Conservation (phyloP, 37 sponge, comb jelly and placozoan genomes). For the Geodia barretti region DNA sequence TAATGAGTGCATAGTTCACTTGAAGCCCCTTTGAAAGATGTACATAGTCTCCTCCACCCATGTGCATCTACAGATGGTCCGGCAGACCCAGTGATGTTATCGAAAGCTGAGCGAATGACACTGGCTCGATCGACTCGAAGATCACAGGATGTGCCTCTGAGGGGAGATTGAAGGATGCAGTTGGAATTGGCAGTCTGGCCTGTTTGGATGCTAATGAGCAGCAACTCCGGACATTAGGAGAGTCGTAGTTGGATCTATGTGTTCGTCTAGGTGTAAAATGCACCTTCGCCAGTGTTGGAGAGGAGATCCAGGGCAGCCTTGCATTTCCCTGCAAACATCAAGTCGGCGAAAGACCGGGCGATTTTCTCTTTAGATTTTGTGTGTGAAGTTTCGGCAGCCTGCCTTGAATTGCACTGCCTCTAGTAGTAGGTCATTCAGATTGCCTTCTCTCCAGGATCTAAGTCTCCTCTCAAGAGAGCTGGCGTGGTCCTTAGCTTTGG, state of each 20-base stretch:
- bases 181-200: background rate
- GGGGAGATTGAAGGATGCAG: background rate
- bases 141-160: constrained; percentile 17
- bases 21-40: constrained; percentile 20
- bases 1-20: constrained; percentile 16
- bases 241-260: background rate
- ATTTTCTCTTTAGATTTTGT: no score
- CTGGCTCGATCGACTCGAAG: constrained; percentile 25
- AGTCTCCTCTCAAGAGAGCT: no score
- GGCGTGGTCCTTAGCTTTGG: no score
- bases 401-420: no score
- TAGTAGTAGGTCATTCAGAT: no score
- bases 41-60: constrained; percentile 34
- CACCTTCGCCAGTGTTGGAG: background rate
- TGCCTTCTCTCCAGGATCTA: no score
- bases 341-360: background rate
- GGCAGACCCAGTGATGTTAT: constrained; percentile 25
- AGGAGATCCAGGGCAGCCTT: background rate
- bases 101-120: constrained; percentile 2
- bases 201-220: constrained; percentile 18
- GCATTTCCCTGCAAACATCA: background rate
- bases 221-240: constrained; percentile 8
- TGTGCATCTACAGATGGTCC: constrained; percentile 39
- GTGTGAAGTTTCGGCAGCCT: no score
- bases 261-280: constrained; percentile 8